Evolutionary conservation across 2,113 vertebrate species (phyloP).

Genomic region (Sceloporus tristichus): DNA sequence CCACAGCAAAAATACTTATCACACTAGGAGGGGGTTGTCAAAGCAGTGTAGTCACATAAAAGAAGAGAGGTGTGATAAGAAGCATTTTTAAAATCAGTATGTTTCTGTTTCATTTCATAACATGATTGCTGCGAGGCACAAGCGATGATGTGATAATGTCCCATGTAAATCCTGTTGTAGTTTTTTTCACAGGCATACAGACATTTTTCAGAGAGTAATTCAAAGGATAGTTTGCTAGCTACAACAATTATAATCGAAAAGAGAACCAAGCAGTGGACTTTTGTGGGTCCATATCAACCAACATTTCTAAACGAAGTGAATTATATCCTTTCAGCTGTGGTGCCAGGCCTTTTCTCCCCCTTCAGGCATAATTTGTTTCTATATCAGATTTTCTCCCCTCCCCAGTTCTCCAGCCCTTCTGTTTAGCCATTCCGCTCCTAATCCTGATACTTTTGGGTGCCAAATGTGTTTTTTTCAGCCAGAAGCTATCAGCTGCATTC

Average conservation of each 20-base stretch:
- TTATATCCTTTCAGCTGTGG: background rate
- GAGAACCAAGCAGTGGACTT: background rate
- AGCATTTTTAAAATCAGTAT: too few species aligned
- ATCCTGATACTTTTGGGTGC: background rate
- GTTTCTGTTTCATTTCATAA: too few species aligned
- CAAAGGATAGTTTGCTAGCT: background rate
- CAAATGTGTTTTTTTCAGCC: background rate
- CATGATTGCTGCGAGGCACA: too few species aligned
- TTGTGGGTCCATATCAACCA: background rate
- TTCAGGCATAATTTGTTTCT: constrained; percentile 22
- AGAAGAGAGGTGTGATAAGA: too few species aligned
- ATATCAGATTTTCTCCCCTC: background rate
- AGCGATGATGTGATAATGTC: too few species aligned
- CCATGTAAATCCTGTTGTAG: too few species aligned
- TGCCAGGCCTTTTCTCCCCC: background rate
- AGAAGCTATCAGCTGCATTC: background rate
- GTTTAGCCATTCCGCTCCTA: background rate
- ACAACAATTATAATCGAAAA: background rate
- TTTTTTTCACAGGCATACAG: too few species aligned
- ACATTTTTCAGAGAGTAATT: background rate
- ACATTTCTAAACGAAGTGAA: background rate
- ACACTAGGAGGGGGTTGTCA: too few species aligned
- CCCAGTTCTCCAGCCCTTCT: background rate
- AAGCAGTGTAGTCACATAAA: too few species aligned
- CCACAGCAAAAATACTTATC: too few species aligned